phyloP scores from a whole-genome alignment of 2,797 vertebrate genomes.

The Vespertilio murinus region DNA sequence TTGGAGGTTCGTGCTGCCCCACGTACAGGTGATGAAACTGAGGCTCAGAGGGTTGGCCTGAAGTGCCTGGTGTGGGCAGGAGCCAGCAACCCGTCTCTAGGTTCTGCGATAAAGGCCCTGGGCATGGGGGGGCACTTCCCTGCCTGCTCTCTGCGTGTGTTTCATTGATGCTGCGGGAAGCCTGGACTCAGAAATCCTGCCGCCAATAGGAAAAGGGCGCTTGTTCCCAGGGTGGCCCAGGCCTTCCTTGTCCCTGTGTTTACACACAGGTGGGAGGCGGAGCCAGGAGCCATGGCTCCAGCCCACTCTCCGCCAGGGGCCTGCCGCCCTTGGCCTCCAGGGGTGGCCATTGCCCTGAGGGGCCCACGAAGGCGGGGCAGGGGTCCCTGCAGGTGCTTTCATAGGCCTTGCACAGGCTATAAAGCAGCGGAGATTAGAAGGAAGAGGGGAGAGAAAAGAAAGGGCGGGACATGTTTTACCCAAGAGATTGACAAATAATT shows the following conservation, averaged over 20 bases:
- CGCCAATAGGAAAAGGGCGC: background rate
- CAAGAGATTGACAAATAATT: background rate
- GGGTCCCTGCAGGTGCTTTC: accelerated
- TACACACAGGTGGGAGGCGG: background rate
- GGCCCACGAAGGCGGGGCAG: accelerated
- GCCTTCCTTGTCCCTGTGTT: background rate
- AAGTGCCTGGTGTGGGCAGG: no score
- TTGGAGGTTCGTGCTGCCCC: background rate
- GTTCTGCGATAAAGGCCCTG: background rate
- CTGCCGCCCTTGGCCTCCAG: accelerated
- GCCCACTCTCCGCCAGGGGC: no score
- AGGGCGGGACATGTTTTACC: background rate
- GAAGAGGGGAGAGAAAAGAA: background rate
- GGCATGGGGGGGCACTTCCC: background rate
- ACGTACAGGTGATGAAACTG: background rate
- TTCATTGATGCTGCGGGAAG: background rate
- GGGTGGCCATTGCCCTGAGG: accelerated
- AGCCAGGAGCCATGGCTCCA: background rate
- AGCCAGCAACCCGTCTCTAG: background rate
- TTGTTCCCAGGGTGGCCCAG: accelerated
- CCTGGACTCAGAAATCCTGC: background rate
- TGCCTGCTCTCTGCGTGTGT: background rate
- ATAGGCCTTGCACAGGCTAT: no score
- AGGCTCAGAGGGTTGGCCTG: background rate
- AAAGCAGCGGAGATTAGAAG: background rate